These are phyloP conservation scores for Brachionus calyciflorus DNA, from an alignment of 1,140 invertebrate species.

Conservation along the genomic window DNA sequence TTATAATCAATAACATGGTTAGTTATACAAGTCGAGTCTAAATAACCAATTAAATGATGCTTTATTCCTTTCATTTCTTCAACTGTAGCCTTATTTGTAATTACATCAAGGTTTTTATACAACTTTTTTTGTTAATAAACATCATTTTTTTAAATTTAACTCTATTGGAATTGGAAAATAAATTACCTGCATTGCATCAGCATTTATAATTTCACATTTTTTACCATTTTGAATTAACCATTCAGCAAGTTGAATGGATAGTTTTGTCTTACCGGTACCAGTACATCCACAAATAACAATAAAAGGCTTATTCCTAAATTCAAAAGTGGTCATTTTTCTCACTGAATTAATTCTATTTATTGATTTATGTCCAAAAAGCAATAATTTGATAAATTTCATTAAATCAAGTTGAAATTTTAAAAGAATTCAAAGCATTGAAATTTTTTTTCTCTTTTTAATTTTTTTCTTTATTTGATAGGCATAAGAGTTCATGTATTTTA, in stretches of 20 bases:
- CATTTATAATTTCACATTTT: constrained; percentile 90
- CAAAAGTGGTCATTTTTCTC: neutral
- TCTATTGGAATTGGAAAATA: neutral
- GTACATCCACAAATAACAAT: constrained; percentile 71
- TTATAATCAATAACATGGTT: constrained; percentile 84
- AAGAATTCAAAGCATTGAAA: too few species aligned
- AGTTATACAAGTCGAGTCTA: constrained; percentile 71
- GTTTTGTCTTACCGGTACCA: constrained; percentile 91
- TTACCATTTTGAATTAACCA: constrained; percentile 64
- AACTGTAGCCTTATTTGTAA: constrained; percentile 87
- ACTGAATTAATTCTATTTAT: too few species aligned
- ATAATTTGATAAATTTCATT: too few species aligned
- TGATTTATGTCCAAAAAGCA: too few species aligned
- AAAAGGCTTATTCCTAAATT: constrained; percentile 30
- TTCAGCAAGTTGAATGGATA: constrained; percentile 83
- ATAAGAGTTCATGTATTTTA: too few species aligned
- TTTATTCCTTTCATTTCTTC: constrained; percentile 72
- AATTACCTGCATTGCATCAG: constrained; percentile 96
- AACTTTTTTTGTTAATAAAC: constrained; percentile 66
- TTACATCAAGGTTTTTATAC: constrained; percentile 86
- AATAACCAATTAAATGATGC: constrained; percentile 85
- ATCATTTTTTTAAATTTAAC: neutral
- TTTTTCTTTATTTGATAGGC: too few species aligned
- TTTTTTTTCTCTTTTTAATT: too few species aligned
- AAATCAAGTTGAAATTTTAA: too few species aligned